phyloP scores from a whole-genome alignment of 2,888 invertebrate genomes.

The Altica lythri region DNA sequence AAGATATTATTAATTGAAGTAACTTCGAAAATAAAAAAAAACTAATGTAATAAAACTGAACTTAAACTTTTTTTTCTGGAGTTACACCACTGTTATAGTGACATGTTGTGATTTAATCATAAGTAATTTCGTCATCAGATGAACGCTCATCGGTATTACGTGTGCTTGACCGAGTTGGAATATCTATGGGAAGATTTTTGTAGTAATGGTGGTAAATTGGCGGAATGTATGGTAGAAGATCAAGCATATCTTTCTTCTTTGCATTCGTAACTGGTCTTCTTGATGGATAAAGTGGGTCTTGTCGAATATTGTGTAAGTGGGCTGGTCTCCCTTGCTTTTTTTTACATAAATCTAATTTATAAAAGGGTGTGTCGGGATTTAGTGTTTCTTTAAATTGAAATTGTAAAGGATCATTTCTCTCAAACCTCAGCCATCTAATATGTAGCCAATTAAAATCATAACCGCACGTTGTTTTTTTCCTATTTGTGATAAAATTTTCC shows the following conservation, averaged over 20 bases:
- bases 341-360: conserved; percentile 10
- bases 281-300: conserved; percentile 19
- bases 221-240: conserved; percentile 23
- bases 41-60: no score
- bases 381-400: conserved; percentile 15
- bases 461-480: conserved; percentile 7
- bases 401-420: conserved; percentile 5
- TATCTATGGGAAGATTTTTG: conserved; percentile 4
- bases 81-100: no score
- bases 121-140: no score
- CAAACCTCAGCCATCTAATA: conserved; percentile 17
- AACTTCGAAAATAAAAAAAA: no score
- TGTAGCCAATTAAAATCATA: conserved; percentile 14
- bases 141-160: no score
- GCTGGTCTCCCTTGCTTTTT: conserved; percentile 6
- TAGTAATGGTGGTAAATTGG: conserved; percentile 14
- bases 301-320: conserved; percentile 9
- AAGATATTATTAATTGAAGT: no score
- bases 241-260: conserved; percentile 22
- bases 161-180: not conserved
- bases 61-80: no score
- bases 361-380: conserved; percentile 2
- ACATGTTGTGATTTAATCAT: no score
- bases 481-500: conserved; percentile 14
- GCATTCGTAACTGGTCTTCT: conserved; percentile 1